phyloP scores from a whole-genome alignment of 2,113 vertebrate species.

The Pelusios castaneus region DNA sequence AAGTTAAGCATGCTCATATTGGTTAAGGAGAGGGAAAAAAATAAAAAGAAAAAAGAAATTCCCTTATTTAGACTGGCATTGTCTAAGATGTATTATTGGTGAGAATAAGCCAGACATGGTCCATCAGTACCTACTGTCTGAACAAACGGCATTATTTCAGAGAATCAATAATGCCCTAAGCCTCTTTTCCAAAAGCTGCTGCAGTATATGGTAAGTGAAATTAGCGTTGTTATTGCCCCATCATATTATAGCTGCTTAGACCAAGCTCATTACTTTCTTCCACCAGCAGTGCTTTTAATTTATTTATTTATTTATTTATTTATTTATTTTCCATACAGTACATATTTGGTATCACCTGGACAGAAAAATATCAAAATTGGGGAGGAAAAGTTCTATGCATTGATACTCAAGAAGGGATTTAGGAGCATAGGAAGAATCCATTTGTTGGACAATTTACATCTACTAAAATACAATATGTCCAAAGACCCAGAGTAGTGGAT shows the following conservation, averaged over 20 bases:
- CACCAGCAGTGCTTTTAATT: background rate
- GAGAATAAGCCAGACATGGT: background rate
- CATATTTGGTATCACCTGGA: background rate
- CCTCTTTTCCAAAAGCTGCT: background rate
- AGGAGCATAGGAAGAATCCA: background rate
- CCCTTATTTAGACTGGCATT: background rate
- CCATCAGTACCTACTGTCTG: background rate
- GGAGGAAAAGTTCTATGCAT: background rate
- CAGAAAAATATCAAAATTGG: background rate
- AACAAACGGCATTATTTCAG: too few species aligned
- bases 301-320: too few species aligned
- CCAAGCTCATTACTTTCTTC: background rate
- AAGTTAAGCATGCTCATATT: accelerated
- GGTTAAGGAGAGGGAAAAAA: too few species aligned
- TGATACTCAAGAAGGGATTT: background rate
- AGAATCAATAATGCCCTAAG: too few species aligned
- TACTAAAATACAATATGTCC: background rate
- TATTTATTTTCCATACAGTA: background rate
- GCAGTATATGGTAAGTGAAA: background rate
- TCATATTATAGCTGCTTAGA: background rate
- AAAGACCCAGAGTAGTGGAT: background rate
- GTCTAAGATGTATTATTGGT: background rate
- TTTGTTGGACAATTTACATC: background rate
- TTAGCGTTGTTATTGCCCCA: background rate
- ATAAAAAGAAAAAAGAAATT: accelerated